Percentiles rank a stretch among this genome's conserved stretches.
Conservation (phyloP, 2,888 invertebrate genomes). For the Hypercompe scribonia region DNA sequence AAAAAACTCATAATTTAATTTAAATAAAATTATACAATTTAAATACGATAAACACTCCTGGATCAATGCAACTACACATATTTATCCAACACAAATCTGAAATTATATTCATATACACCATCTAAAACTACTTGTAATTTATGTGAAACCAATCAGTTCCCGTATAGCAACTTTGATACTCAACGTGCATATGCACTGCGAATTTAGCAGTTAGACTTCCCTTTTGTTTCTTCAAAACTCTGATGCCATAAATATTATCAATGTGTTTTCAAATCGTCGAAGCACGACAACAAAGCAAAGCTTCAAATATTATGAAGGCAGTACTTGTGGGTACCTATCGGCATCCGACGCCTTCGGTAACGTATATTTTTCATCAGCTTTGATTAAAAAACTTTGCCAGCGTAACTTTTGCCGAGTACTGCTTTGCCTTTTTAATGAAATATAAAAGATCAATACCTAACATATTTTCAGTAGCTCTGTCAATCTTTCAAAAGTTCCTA, state of each 20-base stretch:
- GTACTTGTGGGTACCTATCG: constrained; percentile 35
- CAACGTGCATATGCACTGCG: too few relatives aligned
- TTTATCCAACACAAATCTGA: too few relatives aligned
- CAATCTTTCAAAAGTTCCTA: constrained; percentile 24
- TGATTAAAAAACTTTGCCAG: constrained; percentile 73
- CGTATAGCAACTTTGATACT: too few relatives aligned
- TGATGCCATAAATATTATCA: background rate
- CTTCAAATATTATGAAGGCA: constrained; percentile 39
- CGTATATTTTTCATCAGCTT: constrained; percentile 69
- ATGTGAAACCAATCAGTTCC: too few relatives aligned
- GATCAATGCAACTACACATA: too few relatives aligned
- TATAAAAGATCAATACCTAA: constrained; percentile 56
- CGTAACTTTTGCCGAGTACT: constrained; percentile 54
- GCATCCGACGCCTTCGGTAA: constrained; percentile 42
- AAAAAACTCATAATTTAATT: too few relatives aligned
- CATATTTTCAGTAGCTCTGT: constrained; percentile 39
- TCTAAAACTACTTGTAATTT: too few relatives aligned
- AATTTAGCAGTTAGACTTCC: background rate
- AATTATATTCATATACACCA: too few relatives aligned
- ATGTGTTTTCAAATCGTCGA: constrained; percentile 26
- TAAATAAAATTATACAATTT: too few relatives aligned
- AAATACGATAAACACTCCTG: too few relatives aligned
- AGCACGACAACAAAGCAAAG: constrained; percentile 22
- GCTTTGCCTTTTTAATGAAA: constrained; percentile 60
- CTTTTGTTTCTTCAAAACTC: background rate